These are phyloP conservation scores for Chorisops tibialis DNA, from an alignment of 2,888 invertebrate species.

Conservation along the genomic window DNA sequence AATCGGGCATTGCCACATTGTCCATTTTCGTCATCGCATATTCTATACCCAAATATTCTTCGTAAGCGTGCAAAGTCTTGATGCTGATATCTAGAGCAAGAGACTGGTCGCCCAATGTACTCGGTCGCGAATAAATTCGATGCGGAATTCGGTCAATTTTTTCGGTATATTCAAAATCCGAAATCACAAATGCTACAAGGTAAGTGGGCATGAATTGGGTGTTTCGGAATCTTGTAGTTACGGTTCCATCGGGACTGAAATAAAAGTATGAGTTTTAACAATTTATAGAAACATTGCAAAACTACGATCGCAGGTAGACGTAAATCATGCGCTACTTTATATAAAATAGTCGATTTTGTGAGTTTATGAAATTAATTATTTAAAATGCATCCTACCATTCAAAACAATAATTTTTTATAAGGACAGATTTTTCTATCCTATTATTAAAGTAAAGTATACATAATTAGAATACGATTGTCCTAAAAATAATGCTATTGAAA, in stretches of 20 bases:
- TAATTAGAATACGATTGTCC: too few relatives aligned
- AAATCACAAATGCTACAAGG: conserved; percentile 75
- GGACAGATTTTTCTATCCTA: too few relatives aligned
- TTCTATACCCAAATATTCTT: conserved; percentile 67
- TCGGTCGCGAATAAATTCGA: conserved; percentile 45
- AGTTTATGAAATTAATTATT: too few relatives aligned
- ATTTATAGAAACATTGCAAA: too few relatives aligned
- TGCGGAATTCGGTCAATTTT: conserved; percentile 38
- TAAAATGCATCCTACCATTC: too few relatives aligned
- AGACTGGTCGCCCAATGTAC: conserved; percentile 52
- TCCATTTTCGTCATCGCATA: conserved; percentile 80
- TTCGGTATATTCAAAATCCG: conserved; percentile 52
- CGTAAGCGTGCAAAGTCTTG: conserved; percentile 64
- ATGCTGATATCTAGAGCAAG: conserved; percentile 73
- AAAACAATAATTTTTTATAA: too few relatives aligned
- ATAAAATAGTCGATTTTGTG: too few relatives aligned
- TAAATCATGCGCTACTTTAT: too few relatives aligned
- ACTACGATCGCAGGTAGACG: too few relatives aligned
- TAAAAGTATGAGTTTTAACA: too few relatives aligned
- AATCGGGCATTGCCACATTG: conserved; percentile 83
- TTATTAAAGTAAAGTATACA: too few relatives aligned
- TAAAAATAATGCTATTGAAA: too few relatives aligned
- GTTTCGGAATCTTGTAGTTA: conserved; percentile 46
- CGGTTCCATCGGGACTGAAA: conserved; percentile 1
- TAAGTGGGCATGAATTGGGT: conserved; percentile 71